Conservation (phyloP, 1,140 invertebrate species). For the Gonatopus flavifemur region DNA sequence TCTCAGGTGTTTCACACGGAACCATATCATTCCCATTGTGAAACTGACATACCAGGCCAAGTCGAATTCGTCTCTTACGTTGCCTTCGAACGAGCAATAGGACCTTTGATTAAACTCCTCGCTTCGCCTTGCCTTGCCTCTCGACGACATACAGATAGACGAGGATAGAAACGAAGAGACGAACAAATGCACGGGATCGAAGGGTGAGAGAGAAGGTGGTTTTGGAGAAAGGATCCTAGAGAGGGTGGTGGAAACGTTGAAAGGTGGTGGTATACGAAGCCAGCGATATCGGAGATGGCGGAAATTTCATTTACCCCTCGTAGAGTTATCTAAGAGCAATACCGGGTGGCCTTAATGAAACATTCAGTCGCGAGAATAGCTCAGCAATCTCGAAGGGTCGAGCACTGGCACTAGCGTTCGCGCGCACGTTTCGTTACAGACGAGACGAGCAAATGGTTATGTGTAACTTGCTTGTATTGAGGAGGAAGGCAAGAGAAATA, state of each 20-base stretch:
- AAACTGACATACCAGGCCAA: slow-evolving; percentile 18
- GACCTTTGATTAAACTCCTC: slow-evolving; percentile 52
- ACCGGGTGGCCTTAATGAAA: slow-evolving; percentile 60
- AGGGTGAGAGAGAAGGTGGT: slow-evolving; percentile 19
- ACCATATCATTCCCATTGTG: background rate
- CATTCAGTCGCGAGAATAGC: slow-evolving; percentile 60
- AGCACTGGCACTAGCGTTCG: too few relatives aligned
- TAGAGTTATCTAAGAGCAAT: slow-evolving; percentile 61
- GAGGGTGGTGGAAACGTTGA: slow-evolving; percentile 25
- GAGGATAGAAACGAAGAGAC: slow-evolving; percentile 8
- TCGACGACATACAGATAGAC: background rate
- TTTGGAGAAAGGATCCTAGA: too few relatives aligned
- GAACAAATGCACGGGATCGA: background rate
- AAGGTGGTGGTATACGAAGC: slow-evolving; percentile 30
- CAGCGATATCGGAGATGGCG: slow-evolving; percentile 58
- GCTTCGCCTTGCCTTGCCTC: slow-evolving; percentile 18
- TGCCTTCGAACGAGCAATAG: slow-evolving; percentile 48
- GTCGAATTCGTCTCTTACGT: slow-evolving; percentile 43
- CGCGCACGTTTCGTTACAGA: slow-evolving; percentile 20
- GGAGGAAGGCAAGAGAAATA: slow-evolving; percentile 20
- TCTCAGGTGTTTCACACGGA: too few relatives aligned
- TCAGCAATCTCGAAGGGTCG: slow-evolving; percentile 60
- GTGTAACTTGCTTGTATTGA: slow-evolving; percentile 14
- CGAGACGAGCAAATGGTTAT: slow-evolving; percentile 21
- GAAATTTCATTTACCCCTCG: slow-evolving; percentile 61